These are phyloP conservation scores for Prosopocoilus inquinatus DNA, from an alignment of 2,888 invertebrate genomes.

Conservation along the genomic window DNA sequence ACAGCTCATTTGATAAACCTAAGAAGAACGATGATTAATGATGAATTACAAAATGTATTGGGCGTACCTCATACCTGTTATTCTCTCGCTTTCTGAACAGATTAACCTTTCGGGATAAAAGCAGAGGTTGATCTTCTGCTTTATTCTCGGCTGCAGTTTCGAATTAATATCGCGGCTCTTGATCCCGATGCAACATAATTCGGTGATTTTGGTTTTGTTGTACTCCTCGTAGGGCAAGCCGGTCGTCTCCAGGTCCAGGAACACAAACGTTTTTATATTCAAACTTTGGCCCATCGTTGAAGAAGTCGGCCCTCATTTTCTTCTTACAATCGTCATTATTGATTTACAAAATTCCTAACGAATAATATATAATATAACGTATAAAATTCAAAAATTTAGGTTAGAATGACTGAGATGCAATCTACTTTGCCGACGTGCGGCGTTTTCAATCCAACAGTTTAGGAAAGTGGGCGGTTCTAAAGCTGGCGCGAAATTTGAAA, in stretches of 20 bases:
- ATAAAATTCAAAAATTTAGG: too few relatives aligned
- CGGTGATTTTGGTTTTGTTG: slow-evolving; percentile 64
- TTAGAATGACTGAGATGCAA: too few relatives aligned
- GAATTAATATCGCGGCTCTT: slow-evolving; percentile 55
- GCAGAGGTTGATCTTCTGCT: slow-evolving; percentile 69
- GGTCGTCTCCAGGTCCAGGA: slow-evolving; percentile 71
- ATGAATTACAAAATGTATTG: too few relatives aligned
- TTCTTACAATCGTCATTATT: too few relatives aligned
- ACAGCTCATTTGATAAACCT: slow-evolving; percentile 66
- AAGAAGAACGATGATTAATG: slow-evolving; percentile 30
- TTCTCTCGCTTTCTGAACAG: slow-evolving; percentile 44
- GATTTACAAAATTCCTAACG: too few relatives aligned
- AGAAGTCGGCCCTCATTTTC: too few relatives aligned
- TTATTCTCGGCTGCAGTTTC: slow-evolving; percentile 60
- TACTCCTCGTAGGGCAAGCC: slow-evolving; percentile 58
- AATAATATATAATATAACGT: too few relatives aligned
- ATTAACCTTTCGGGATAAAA: slow-evolving; percentile 64
- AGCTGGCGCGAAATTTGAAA: too few relatives aligned
- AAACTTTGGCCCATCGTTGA: slow-evolving; percentile 2
- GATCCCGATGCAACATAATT: slow-evolving; percentile 66
- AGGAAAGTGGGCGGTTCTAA: too few relatives aligned
- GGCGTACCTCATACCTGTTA: slow-evolving; percentile 51
- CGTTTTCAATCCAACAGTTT: too few relatives aligned
- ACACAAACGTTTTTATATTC: slow-evolving; percentile 61
- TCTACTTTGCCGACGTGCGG: too few relatives aligned